Conservation (phyloP, 2,888 invertebrate genomes). For the Eupithecia vulgata region DNA sequence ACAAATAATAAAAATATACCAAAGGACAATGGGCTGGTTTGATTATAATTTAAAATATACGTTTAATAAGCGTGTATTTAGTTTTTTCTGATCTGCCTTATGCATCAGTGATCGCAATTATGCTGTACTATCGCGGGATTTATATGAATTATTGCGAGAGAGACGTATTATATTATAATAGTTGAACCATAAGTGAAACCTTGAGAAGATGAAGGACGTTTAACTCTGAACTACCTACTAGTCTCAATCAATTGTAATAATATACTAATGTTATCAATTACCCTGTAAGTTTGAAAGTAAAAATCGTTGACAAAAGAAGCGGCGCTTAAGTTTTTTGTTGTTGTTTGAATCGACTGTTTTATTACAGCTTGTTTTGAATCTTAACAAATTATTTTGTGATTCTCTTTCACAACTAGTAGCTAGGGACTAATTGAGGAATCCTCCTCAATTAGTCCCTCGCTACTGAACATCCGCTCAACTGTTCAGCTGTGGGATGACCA, state of each 20-base stretch:
- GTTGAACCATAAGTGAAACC: background rate
- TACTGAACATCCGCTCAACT: no score
- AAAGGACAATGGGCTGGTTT: constrained; percentile 26
- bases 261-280: background rate
- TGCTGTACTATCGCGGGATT: constrained; percentile 27
- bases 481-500: no score
- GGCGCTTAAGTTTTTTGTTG: no score
- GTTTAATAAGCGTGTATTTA: constrained; percentile 21
- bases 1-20: constrained; percentile 26
- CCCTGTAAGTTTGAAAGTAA: no score
- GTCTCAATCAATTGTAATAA: background rate
- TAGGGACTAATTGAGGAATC: no score
- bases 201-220: background rate
- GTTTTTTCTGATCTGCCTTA: constrained; percentile 47
- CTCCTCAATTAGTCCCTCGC: no score
- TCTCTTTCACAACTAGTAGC: no score
- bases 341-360: no score
- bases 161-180: background rate
- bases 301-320: no score
- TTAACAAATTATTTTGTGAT: no score
- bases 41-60: constrained; percentile 38
- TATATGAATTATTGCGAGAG: constrained; percentile 1
- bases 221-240: background rate
- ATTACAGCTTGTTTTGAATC: no score
- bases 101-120: constrained; percentile 50